phyloP scores from a whole-genome alignment of 1,140 invertebrate genomes.

The Chironomus striatipennis region DNA sequence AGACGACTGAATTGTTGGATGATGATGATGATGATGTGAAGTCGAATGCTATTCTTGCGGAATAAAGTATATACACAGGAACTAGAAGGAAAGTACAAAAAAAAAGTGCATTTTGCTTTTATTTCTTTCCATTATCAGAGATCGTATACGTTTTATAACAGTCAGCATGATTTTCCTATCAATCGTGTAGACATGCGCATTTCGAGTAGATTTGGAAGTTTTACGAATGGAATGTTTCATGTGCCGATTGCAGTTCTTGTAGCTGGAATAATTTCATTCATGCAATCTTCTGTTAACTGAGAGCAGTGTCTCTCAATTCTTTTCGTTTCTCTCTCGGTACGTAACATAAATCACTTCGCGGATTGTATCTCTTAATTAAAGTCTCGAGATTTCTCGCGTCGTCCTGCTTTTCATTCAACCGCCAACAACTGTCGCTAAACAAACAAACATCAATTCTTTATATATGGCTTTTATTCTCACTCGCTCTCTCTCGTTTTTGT shows the following conservation, averaged over 20 bases:
- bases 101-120: background rate
- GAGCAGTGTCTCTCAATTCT: no score
- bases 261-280: background rate
- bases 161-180: background rate
- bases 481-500: no score
- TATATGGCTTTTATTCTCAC: no score
- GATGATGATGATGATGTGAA: slow-evolving; percentile 12
- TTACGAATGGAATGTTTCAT: background rate
- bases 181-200: background rate
- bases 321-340: no score
- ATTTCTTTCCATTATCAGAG: slow-evolving; percentile 8
- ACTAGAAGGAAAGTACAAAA: background rate
- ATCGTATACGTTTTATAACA: background rate
- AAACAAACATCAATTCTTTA: slow-evolving; percentile 9
- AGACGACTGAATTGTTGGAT: slow-evolving; percentile 7
- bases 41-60: slow-evolving; percentile 11
- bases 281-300: no score
- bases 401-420: no score
- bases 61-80: background rate
- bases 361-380: slow-evolving; percentile 6
- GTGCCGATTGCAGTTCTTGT: slow-evolving; percentile 1
- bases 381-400: background rate
- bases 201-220: background rate
- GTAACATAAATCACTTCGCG: no score
- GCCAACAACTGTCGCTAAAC: background rate